A percentile compares a stretch with the other conserved stretches of the same genome.
Evolutionary conservation across 2,797 vertebrate genomes (phyloP).

Genomic region (Glyptemys insculpta): DNA sequence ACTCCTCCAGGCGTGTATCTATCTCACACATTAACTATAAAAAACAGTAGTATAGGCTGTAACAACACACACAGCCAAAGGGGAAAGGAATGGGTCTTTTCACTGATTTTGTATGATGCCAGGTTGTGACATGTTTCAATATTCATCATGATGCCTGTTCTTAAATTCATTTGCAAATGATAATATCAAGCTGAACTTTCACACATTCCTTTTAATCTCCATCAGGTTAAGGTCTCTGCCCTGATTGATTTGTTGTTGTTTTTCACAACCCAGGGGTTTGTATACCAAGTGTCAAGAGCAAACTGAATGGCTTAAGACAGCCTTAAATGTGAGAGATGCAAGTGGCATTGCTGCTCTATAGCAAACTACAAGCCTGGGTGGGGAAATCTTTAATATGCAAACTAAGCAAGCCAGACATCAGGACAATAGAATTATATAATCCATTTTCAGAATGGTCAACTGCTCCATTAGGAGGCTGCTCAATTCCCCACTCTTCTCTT

Average conservation of each 20-base stretch:
- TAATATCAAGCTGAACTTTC: not conserved
- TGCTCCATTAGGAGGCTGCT: slow-evolving; percentile 9
- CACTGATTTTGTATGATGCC: not conserved
- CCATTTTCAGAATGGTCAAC: slow-evolving; percentile 43
- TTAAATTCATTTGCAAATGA: not conserved
- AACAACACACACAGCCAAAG: not conserved
- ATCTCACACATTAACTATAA: not conserved
- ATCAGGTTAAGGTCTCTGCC: not conserved
- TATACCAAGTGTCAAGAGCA: fast-evolving
- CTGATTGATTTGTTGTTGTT: not conserved
- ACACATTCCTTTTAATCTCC: not conserved
- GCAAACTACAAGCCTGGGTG: fast-evolving
- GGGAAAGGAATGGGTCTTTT: not conserved
- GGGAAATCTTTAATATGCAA: slow-evolving; percentile 23
- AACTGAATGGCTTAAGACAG: not conserved
- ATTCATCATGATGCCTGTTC: not conserved
- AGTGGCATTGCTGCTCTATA: fast-evolving
- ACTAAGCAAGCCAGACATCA: not conserved
- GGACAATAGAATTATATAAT: slow-evolving; percentile 49
- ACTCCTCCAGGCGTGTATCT: not conserved
- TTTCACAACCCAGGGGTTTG: fast-evolving
- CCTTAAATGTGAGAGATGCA: not conserved
- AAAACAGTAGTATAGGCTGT: not conserved
- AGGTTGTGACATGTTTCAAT: fast-evolving
- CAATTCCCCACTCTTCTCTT: not conserved